Percentiles rank a stretch among this genome's conserved stretches.
phyloP scores from a whole-genome alignment of 2,113 vertebrate genomes.

The Phycodurus eques region DNA sequence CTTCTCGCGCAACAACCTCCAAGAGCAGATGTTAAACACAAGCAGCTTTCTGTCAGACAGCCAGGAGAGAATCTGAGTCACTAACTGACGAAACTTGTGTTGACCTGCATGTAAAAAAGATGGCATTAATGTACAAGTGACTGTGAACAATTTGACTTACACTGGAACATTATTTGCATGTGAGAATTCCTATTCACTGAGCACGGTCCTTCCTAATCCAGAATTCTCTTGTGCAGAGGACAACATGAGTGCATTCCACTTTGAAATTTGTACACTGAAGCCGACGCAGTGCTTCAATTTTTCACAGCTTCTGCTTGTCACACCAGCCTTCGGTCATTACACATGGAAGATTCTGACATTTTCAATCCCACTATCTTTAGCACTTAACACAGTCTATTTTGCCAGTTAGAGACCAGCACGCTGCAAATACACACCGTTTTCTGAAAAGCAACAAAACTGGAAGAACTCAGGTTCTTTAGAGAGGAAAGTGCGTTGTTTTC shows the following conservation, averaged over 20 bases:
- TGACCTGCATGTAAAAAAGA: conserved; percentile 9
- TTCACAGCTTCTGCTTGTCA: conserved; percentile 34
- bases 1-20: conserved; percentile 83
- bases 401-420: conserved; percentile 17
- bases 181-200: conserved; percentile 15
- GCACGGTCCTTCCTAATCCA: neutral
- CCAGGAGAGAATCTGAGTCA: conserved; percentile 14
- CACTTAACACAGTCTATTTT: conserved; percentile 61
- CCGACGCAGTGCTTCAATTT: conserved; percentile 1
- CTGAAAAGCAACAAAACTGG: neutral
- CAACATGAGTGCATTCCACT: conserved; percentile 11
- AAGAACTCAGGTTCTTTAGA: neutral
- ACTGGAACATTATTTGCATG: conserved; percentile 5
- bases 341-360: conserved; percentile 39
- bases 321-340: conserved; percentile 6
- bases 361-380: conserved; percentile 26
- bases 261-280: conserved; percentile 19
- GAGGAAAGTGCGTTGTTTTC: neutral
- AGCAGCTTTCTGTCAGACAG: neutral
- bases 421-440: conserved; percentile 10
- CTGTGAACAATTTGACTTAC: conserved; percentile 10
- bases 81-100: conserved; percentile 10
- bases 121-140: conserved; percentile 21
- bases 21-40: conserved; percentile 56
- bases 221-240: neutral